Percentiles rank a stretch among this genome's conserved stretches.
phyloP scores from a whole-genome alignment of 2,113 vertebrate species.

The Tragelaphus scriptus region DNA sequence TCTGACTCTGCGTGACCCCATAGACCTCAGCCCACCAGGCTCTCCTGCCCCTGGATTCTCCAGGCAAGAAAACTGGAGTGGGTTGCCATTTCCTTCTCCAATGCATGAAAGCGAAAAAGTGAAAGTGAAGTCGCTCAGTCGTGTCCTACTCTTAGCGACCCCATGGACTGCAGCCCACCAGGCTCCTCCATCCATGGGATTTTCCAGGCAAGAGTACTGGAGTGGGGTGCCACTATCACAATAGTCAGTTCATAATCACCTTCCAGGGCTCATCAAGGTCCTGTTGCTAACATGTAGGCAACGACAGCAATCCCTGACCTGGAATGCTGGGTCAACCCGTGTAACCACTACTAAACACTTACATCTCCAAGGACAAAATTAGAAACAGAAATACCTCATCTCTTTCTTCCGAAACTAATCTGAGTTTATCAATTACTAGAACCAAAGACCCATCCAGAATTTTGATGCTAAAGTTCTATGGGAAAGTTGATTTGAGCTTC shows the following conservation, averaged over 20 bases:
- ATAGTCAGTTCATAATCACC: background rate
- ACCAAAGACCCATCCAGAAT: background rate
- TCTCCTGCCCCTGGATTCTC: too few species aligned
- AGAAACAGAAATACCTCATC: background rate
- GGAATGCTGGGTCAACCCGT: background rate
- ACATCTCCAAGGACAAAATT: background rate
- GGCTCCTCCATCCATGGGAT: too few species aligned
- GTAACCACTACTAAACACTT: background rate
- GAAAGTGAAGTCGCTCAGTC: too few species aligned
- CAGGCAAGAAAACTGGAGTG: too few species aligned
- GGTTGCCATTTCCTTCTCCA: too few species aligned
- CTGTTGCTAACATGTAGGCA: background rate
- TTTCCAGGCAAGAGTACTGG: too few species aligned
- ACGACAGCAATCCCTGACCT: fast-evolving
- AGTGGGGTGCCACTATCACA: too few species aligned
- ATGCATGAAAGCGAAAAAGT: too few species aligned
- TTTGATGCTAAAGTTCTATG: background rate
- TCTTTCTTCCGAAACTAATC: background rate
- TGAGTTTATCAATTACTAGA: background rate
- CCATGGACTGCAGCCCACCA: too few species aligned
- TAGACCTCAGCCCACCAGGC: too few species aligned
- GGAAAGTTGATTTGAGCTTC: background rate
- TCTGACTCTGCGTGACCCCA: too few species aligned
- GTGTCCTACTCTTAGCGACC: too few species aligned
- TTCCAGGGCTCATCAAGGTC: background rate